These are phyloP conservation scores for Nixonia krombeini DNA, from an alignment of 1,140 invertebrate genomes.

Conservation along the genomic window DNA sequence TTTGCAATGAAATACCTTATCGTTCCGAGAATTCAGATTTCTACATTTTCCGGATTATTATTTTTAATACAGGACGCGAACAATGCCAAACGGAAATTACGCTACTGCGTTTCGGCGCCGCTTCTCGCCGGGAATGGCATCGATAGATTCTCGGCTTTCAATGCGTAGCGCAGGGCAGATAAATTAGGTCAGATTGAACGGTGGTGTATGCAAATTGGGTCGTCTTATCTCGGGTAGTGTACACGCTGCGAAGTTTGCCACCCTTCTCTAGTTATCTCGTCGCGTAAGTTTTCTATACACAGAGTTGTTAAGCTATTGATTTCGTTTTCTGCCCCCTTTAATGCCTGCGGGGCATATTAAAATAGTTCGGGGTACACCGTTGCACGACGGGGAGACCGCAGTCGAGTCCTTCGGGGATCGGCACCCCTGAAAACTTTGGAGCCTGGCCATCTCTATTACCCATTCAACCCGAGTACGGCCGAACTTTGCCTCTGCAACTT, in stretches of 20 bases:
- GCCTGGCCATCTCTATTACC: not conserved
- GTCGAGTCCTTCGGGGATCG: not conserved
- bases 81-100: too few relatives aligned
- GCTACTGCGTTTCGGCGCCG: too few relatives aligned
- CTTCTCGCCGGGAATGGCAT: too few relatives aligned
- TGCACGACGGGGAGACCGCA: not conserved
- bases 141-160: too few relatives aligned
- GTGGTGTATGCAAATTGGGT: not conserved
- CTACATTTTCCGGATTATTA: not conserved
- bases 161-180: too few relatives aligned
- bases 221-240: not conserved
- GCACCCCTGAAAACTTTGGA: not conserved
- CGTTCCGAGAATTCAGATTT: not conserved
- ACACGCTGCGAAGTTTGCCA: not conserved
- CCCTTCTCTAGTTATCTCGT: not conserved
- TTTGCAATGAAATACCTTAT: not conserved
- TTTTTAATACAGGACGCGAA: not conserved
- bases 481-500: not conserved
- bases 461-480: not conserved
- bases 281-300: not conserved
- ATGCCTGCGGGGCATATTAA: not conserved
- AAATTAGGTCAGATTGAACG: not conserved
- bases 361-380: not conserved
- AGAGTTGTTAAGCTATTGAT: slow-evolving; percentile 1
- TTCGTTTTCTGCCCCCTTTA: not conserved